Evolutionary conservation across 2,113 vertebrate genomes (phyloP), one percentile per base, ranked within the genome.

Genomic region (Zootoca vivipara): DNA sequence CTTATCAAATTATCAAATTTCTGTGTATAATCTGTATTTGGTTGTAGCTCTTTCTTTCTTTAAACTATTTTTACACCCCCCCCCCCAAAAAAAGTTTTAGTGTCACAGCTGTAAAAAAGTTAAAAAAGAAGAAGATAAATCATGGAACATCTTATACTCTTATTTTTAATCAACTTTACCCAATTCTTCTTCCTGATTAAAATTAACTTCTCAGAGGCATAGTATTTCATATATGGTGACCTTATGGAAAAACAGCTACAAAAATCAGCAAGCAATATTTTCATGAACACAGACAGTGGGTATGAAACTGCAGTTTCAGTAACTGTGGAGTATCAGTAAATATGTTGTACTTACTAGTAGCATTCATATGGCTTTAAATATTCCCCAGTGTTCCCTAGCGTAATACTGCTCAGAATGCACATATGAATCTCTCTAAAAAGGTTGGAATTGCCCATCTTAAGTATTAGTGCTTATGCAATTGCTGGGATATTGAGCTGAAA

Each of bases 401-500:
- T 38, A 91, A 89, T 26, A 3, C 33, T 77, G 2, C 18, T 92
- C 77, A 78, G 72, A 40, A n/a, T 86, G 4, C 18, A 64, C 3
- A 62, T 24, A 89, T 7, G 3, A 69, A 73, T 64, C 28, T 85
- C 26, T 16, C 33, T 20, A 3, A 92, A 86, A 82, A 30, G 1
- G 33, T 40, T 83, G 65, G 40, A 88, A 88, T 83, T 88, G 73
- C 73, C 40, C 73, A 88, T 69, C 81, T 86, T 83, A 77, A 75
- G 79, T 83, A 83, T 83, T 78, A 83, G 58, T 86, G 73, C 64
- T 65, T 77, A 88, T 88, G 78, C 22, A 89, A 86, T 89, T 86
- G 79, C 84, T 56, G 30, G n/a, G 82, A 89, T 77, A 86, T 82
- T 86, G 62, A 89, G 77, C 33, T 77, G 70, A 89, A 82, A 67